phyloP scores from a whole-genome alignment of 2,888 invertebrate genomes.

The Synergus laeviventris region DNA sequence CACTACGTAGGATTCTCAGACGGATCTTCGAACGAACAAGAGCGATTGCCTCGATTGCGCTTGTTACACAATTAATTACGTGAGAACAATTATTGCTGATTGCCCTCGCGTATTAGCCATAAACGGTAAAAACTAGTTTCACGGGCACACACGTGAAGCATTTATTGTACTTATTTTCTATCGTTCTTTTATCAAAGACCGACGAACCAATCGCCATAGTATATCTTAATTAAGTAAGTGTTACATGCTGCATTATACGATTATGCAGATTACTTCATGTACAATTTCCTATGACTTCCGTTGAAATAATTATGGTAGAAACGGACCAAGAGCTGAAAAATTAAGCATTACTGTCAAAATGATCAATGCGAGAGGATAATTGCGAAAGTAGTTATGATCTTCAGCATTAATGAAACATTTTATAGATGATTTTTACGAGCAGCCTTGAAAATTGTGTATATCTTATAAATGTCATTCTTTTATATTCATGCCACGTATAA shows the following conservation, averaged over 20 bases:
- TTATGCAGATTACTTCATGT: conserved; percentile 30
- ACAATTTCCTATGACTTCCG: conserved; percentile 10
- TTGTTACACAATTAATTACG: conserved; percentile 51
- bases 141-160: conserved; percentile 41
- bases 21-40: conserved; percentile 43
- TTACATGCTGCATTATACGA: not conserved
- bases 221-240: not conserved
- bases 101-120: conserved; percentile 45
- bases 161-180: conserved; percentile 6
- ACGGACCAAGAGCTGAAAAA: too few species aligned
- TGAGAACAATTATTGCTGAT: conserved; percentile 50
- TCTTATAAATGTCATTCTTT: not conserved
- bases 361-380: too few species aligned
- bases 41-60: conserved; percentile 45
- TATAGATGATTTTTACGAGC: conserved; percentile 6
- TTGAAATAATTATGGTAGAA: not conserved
- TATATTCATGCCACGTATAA: conserved; percentile 21
- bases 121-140: conserved; percentile 49
- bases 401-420: not conserved
- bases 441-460: conserved; percentile 14
- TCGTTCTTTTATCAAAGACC: not conserved
- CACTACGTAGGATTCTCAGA: conserved; percentile 20
- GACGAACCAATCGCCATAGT: not conserved
- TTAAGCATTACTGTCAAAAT: too few species aligned
- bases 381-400: not conserved